phyloP scores from a whole-genome alignment of 2,888 invertebrate genomes.

The Patella depressa region DNA sequence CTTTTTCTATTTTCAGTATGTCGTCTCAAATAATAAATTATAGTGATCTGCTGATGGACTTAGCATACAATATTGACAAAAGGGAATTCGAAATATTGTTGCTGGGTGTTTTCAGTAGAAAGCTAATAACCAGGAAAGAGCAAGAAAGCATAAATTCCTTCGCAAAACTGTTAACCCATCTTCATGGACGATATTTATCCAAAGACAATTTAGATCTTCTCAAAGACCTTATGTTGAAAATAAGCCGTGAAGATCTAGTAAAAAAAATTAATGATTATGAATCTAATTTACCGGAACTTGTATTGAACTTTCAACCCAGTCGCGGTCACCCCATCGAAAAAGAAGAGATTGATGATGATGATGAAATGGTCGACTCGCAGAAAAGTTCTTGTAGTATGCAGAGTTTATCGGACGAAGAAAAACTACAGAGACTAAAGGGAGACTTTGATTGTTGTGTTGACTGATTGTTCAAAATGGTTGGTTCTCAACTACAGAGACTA shows the following conservation, averaged over 20 bases:
- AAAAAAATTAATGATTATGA: slow-evolving; percentile 4
- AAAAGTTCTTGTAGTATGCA: neutral
- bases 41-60: slow-evolving; percentile 11
- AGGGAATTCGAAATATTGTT: neutral
- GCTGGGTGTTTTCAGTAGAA: slow-evolving; percentile 7
- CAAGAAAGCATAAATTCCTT: neutral
- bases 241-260: slow-evolving; percentile 8
- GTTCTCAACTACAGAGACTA: neutral
- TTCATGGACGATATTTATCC: neutral
- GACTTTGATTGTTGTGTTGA: too few relatives aligned
- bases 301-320: neutral
- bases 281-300: neutral
- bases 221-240: neutral
- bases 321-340: neutral
- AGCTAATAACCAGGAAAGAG: neutral
- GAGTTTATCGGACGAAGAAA: slow-evolving; percentile 11
- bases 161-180: neutral
- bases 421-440: neutral
- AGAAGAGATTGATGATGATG: neutral
- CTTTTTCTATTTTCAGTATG: too few relatives aligned
- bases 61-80: neutral
- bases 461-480: too few relatives aligned
- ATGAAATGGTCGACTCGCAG: slow-evolving; percentile 4
- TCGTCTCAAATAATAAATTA: neutral
- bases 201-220: slow-evolving; percentile 3